phyloP scores from a whole-genome alignment of 2,888 invertebrate species.

The Euplagia quadripunctaria region DNA sequence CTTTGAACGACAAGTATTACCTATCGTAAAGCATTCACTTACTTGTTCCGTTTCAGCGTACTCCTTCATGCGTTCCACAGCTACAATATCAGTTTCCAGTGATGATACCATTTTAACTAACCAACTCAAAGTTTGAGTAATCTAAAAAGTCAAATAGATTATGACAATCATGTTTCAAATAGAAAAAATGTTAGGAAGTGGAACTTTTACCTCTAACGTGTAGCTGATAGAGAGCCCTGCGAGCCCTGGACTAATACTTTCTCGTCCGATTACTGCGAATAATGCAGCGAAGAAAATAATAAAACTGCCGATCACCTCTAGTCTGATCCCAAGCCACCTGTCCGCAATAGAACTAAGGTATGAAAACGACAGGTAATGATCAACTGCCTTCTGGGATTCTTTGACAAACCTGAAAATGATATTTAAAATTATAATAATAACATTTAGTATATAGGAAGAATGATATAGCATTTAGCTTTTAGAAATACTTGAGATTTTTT shows the following conservation, averaged over 20 bases:
- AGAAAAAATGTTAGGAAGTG: neutral
- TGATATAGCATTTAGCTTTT: no score
- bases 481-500: no score
- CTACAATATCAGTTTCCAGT: slow-evolving; percentile 98
- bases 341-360: slow-evolving; percentile 97
- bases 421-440: neutral
- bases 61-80: slow-evolving; percentile 98
- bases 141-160: slow-evolving; percentile 80
- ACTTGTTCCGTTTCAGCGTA: slow-evolving; percentile 94
- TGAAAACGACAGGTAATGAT: slow-evolving; percentile 97
- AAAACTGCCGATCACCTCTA: slow-evolving; percentile 98
- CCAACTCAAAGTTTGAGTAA: slow-evolving; percentile 98
- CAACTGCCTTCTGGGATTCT: slow-evolving; percentile 96
- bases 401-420: slow-evolving; percentile 90
- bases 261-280: slow-evolving; percentile 94
- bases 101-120: slow-evolving; percentile 98
- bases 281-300: slow-evolving; percentile 98
- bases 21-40: slow-evolving; percentile 24
- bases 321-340: slow-evolving; percentile 97
- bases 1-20: no score
- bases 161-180: neutral
- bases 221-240: slow-evolving; percentile 97
- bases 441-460: no score
- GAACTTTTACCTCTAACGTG: slow-evolving; percentile 90
- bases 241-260: slow-evolving; percentile 91